Percentiles rank a stretch among this genome's conserved stretches.
These are phyloP conservation scores for Chymomyza amoena DNA, from an alignment of 2,888 invertebrate genomes.

Conservation along the genomic window DNA sequence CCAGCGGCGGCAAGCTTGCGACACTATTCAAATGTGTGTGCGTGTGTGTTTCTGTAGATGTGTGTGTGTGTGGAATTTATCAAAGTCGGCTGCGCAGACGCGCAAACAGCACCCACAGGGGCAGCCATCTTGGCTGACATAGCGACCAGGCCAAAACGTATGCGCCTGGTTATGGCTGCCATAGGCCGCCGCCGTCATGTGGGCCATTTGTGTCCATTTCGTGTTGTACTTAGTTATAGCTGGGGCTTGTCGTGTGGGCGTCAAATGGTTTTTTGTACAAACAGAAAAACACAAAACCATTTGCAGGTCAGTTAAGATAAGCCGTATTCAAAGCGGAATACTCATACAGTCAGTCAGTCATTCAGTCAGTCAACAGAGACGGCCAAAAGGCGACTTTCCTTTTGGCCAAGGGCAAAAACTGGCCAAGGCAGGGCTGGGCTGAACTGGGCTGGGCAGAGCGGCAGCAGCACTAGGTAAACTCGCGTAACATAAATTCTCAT, in stretches of 20 bases:
- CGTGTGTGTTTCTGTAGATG: too few species aligned
- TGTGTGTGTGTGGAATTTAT: constrained; percentile 67
- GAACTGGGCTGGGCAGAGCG: background rate
- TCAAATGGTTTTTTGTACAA: constrained; percentile 60
- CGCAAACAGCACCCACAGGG: constrained; percentile 22
- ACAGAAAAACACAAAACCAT: constrained; percentile 43
- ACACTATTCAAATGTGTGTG: constrained; percentile 69
- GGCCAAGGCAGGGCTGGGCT: background rate
- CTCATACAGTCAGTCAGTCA: background rate
- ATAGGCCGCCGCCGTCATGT: constrained; percentile 29
- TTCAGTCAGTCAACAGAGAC: background rate
- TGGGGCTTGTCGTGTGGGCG: constrained; percentile 64
- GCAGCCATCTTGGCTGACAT: background rate
- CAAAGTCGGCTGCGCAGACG: constrained; percentile 48
- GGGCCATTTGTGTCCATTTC: constrained; percentile 51
- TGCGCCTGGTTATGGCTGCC: background rate
- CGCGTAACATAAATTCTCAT: constrained; percentile 64
- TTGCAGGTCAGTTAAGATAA: constrained; percentile 66
- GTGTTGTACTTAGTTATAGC: constrained; percentile 39
- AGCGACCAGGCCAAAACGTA: background rate
- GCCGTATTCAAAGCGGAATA: constrained; percentile 2
- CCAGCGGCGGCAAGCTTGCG: constrained; percentile 56
- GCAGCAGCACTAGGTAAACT: constrained; percentile 8
- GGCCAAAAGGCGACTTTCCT: constrained; percentile 47
- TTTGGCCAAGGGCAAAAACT: constrained; percentile 42